Percentiles rank a stretch among this genome's conserved stretches.
These are phyloP conservation scores for Syngnathus scovelli DNA, from an alignment of 2,113 vertebrate species.

Conservation along the genomic window DNA sequence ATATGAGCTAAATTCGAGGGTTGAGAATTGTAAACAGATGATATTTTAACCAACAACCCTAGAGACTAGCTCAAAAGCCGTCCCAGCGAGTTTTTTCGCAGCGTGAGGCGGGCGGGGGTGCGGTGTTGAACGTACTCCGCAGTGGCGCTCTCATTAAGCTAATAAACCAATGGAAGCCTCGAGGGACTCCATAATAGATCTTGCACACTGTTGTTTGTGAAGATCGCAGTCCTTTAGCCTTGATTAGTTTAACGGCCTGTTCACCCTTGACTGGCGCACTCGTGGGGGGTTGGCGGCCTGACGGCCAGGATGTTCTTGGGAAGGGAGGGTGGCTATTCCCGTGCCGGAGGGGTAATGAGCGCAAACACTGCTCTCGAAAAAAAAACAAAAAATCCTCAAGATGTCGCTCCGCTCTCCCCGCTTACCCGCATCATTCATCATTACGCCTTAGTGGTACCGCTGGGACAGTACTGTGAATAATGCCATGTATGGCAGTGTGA, in stretches of 20 bases:
- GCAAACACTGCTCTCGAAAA: slow-evolving; percentile 20
- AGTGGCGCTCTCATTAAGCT: slow-evolving; percentile 60
- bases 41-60: slow-evolving; percentile 27
- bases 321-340: neutral
- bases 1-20: slow-evolving; percentile 15
- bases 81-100: slow-evolving; percentile 26
- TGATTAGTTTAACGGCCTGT: slow-evolving; percentile 37
- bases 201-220: slow-evolving; percentile 42
- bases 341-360: slow-evolving; percentile 37
- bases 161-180: slow-evolving; percentile 60
- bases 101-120: slow-evolving; percentile 22
- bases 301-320: slow-evolving; percentile 39
- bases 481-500: slow-evolving; percentile 32
- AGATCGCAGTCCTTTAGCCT: slow-evolving; percentile 47
- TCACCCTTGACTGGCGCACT: slow-evolving; percentile 39
- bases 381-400: neutral
- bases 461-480: slow-evolving; percentile 41
- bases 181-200: slow-evolving; percentile 41
- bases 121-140: slow-evolving; percentile 32
- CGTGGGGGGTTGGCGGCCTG: slow-evolving; percentile 45
- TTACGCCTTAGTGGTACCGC: slow-evolving; percentile 41
- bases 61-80: slow-evolving; percentile 26
- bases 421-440: slow-evolving; percentile 38
- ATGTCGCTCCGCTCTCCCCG: slow-evolving; percentile 19
- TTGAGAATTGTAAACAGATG: slow-evolving; percentile 33